Evolutionary conservation across 35 echinoderm and acorn worm species (phyloP).

Genomic region (Ophioderma brevispina): DNA sequence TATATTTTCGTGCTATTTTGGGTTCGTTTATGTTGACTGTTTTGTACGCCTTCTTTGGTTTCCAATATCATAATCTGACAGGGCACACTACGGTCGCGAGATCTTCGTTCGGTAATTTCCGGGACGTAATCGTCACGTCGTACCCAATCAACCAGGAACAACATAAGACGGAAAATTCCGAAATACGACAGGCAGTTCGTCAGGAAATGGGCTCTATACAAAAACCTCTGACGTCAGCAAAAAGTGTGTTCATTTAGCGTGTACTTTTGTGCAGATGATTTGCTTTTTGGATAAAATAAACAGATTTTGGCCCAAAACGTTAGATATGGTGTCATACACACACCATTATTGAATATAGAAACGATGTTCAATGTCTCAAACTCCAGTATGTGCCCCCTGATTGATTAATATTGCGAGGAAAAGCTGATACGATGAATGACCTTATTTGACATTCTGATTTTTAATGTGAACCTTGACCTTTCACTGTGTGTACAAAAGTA

Average conservation of each 20-base stretch:
- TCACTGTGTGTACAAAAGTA: no score
- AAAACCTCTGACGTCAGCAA: conserved; percentile 21
- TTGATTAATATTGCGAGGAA: no score
- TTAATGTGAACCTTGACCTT: no score
- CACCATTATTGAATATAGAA: no score
- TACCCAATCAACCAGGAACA: conserved; percentile 19
- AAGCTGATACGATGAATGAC: no score
- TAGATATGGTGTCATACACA: no score
- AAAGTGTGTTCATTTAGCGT: neutral
- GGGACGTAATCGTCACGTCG: neutral
- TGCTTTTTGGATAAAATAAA: no score
- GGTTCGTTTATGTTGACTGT: neutral
- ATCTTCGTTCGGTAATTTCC: conserved; percentile 19
- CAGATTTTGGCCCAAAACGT: no score
- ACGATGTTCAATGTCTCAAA: no score
- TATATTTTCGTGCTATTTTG: conserved; percentile 20
- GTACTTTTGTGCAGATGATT: no score
- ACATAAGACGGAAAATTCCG: conserved; percentile 20
- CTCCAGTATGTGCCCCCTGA: no score
- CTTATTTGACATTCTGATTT: no score
- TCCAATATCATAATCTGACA: conserved; percentile 47
- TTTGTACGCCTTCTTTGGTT: conserved; percentile 34
- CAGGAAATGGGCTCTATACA: conserved; percentile 20
- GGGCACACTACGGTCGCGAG: conserved; percentile 48
- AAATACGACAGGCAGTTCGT: neutral